Conservation (phyloP, 2,888 invertebrate genomes). For the Lepas anatifera region DNA sequence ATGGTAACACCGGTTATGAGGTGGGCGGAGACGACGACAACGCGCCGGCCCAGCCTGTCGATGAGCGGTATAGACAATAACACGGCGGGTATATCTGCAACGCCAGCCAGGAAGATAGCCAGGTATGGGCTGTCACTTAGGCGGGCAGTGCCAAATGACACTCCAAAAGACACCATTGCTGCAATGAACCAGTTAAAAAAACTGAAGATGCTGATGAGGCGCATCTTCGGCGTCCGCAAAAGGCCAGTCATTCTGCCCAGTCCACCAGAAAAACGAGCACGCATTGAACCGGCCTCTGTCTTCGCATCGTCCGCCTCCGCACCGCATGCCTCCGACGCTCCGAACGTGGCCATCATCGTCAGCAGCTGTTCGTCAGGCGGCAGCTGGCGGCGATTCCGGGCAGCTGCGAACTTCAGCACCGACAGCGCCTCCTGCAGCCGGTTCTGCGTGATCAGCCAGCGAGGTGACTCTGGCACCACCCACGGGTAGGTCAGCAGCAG, state of each 20-base stretch:
- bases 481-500: slow-evolving; percentile 43
- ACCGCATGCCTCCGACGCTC: not conserved
- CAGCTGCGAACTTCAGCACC: slow-evolving; percentile 51
- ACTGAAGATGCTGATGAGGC: slow-evolving; percentile 56
- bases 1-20: slow-evolving; percentile 19
- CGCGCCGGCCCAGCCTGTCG: slow-evolving; percentile 43
- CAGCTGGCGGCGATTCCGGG: slow-evolving; percentile 31
- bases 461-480: slow-evolving; percentile 63
- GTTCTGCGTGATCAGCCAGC: slow-evolving; percentile 61
- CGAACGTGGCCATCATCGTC: not conserved
- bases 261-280: slow-evolving; percentile 34
- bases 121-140: slow-evolving; percentile 67
- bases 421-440: slow-evolving; percentile 47
- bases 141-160: slow-evolving; percentile 71
- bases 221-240: slow-evolving; percentile 53
- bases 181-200: slow-evolving; percentile 71
- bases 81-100: slow-evolving; percentile 31
- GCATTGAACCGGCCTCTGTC: slow-evolving; percentile 29
- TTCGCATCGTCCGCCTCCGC: not conserved
- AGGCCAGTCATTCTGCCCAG: slow-evolving; percentile 48
- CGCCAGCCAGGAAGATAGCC: slow-evolving; percentile 66
- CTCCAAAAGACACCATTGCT: slow-evolving; percentile 75
- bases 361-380: slow-evolving; percentile 21
- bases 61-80: slow-evolving; percentile 15
- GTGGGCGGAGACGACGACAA: slow-evolving; percentile 43